Conservation (phyloP, 2,113 vertebrate species). For the Nesoenas mayeri region DNA sequence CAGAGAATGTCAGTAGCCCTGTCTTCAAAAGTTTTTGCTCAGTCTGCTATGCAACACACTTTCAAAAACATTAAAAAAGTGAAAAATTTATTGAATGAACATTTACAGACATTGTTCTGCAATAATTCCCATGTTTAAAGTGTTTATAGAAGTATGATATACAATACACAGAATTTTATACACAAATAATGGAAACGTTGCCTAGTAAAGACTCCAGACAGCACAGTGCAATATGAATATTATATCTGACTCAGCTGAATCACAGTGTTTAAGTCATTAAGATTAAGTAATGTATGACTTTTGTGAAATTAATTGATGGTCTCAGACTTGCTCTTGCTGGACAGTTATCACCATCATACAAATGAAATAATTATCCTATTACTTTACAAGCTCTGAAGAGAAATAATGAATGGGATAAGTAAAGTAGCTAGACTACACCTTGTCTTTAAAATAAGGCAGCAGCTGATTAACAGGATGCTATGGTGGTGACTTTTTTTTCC, state of each 20-base stretch:
- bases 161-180: not conserved
- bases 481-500: not conserved
- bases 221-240: not conserved
- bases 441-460: not conserved
- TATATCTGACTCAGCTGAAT: not conserved
- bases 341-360: not conserved
- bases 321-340: not conserved
- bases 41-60: not conserved
- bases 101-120: not conserved
- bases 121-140: not conserved
- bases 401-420: not conserved
- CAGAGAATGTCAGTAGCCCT: not conserved
- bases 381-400: not conserved
- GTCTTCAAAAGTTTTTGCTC: not conserved
- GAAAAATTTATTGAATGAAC: not conserved
- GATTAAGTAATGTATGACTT: not conserved
- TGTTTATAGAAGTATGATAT: not conserved
- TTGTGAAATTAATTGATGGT: not conserved
- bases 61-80: not conserved
- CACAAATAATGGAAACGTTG: not conserved
- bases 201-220: not conserved
- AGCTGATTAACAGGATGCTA: not conserved
- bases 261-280: not conserved
- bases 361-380: not conserved
- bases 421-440: not conserved